These are phyloP conservation scores for Channa maculata DNA, from an alignment of 2,113 vertebrate genomes.

Conservation along the genomic window DNA sequence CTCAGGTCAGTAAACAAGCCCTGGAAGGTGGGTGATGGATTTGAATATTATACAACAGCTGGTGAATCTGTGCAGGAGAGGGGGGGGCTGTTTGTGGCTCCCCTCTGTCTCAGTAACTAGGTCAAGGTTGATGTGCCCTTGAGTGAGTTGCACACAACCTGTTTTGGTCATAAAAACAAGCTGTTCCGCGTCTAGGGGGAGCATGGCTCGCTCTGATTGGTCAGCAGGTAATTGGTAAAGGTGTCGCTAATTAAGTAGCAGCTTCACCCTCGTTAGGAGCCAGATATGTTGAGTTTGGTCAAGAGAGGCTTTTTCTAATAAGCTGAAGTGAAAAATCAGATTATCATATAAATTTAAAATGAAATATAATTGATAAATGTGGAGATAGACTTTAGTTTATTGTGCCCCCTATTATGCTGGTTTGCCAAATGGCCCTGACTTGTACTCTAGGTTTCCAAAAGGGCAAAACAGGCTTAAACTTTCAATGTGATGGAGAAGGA, in stretches of 20 bases:
- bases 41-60: slow-evolving; percentile 65
- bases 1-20: slow-evolving; percentile 64
- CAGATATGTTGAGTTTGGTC: slow-evolving; percentile 56
- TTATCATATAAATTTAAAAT: background rate
- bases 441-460: background rate
- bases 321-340: background rate
- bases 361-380: slow-evolving; percentile 8
- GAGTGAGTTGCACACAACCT: slow-evolving; percentile 30
- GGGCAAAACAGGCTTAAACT: background rate
- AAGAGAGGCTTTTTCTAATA: background rate
- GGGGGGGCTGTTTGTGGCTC: slow-evolving; percentile 18
- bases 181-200: slow-evolving; percentile 52
- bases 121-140: slow-evolving; percentile 74
- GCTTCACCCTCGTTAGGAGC: slow-evolving; percentile 41
- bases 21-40: slow-evolving; percentile 56
- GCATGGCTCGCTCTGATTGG: slow-evolving; percentile 53
- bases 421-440: slow-evolving; percentile 19
- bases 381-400: background rate
- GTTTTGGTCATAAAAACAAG: slow-evolving; percentile 59
- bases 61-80: slow-evolving; percentile 29
- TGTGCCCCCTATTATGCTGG: background rate
- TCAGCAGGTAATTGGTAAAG: slow-evolving; percentile 59
- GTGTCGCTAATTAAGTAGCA: slow-evolving; percentile 52
- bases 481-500: background rate
- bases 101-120: slow-evolving; percentile 57